These are phyloP conservation scores for Sebastiscus albofasciatus DNA, from an alignment of 2,797 vertebrate genomes.

Conservation along the genomic window DNA sequence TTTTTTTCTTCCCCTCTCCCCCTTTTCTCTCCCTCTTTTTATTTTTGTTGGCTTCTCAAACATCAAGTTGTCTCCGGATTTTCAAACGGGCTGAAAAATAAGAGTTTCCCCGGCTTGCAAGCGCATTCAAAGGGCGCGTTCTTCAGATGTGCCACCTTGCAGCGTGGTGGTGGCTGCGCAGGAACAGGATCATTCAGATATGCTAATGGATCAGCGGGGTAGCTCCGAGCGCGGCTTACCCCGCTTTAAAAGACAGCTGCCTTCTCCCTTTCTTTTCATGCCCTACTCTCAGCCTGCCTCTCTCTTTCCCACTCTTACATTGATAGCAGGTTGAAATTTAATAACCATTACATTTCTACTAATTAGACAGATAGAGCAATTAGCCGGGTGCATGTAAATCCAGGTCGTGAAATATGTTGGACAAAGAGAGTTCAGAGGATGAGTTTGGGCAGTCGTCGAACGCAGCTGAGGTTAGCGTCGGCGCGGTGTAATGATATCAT, in stretches of 20 bases:
- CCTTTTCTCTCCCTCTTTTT: conserved; percentile 63
- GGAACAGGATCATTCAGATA: conserved; percentile 88
- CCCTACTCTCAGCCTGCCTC: conserved; percentile 74
- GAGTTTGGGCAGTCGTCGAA: conserved; percentile 64
- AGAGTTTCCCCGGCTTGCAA: conserved; percentile 80
- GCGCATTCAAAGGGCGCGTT: conserved; percentile 83
- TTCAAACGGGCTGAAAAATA: conserved; percentile 85
- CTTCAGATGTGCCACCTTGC: conserved; percentile 89
- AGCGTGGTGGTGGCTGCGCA: conserved; percentile 82
- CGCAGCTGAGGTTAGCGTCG: conserved; percentile 55
- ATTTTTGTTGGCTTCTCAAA: conserved; percentile 84
- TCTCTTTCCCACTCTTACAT: conserved; percentile 67
- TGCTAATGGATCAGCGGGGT: conserved; percentile 89
- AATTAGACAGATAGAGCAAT: conserved; percentile 84
- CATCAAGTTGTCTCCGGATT: conserved; percentile 84
- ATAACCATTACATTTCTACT: conserved; percentile 80
- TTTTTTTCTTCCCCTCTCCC: conserved; percentile 70
- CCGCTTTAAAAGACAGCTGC: conserved; percentile 87
- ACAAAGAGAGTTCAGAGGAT: conserved; percentile 75
- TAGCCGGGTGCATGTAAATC: conserved; percentile 77
- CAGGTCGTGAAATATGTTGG: conserved; percentile 67
- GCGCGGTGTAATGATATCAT: conserved; percentile 80
- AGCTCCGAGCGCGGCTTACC: conserved; percentile 84
- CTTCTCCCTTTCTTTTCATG: conserved; percentile 83
- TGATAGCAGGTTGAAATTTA: conserved; percentile 81